These are phyloP conservation scores for Andrena marginata DNA, from an alignment of 2,888 invertebrate species.

Conservation along the genomic window DNA sequence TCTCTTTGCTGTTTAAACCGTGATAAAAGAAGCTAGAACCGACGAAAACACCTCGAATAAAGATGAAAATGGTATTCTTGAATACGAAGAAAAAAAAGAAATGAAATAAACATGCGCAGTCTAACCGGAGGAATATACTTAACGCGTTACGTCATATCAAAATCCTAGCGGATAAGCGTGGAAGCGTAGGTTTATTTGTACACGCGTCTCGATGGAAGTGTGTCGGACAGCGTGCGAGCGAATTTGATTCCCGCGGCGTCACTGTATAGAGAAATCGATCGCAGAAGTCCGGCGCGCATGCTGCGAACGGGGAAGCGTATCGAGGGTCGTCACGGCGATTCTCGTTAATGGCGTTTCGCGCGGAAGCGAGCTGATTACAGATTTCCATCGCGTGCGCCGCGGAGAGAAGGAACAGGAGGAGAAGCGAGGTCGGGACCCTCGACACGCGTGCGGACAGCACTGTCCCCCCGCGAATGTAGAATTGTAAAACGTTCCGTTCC, in stretches of 20 bases:
- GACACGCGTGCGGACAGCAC: not conserved
- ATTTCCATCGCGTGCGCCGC: not conserved
- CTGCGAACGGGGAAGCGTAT: slow-evolving; percentile 11
- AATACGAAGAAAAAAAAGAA: slow-evolving; percentile 47
- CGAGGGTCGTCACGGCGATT: slow-evolving; percentile 11
- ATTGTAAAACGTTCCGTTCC: not conserved
- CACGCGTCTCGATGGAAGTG: slow-evolving; percentile 32
- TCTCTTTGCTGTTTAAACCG: slow-evolving; percentile 65
- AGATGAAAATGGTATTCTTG: slow-evolving; percentile 60
- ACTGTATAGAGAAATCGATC: slow-evolving; percentile 26
- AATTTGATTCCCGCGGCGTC: slow-evolving; percentile 29
- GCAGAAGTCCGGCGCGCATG: slow-evolving; percentile 25
- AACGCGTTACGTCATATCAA: slow-evolving; percentile 68
- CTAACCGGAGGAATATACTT: slow-evolving; percentile 56
- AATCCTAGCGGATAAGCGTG: slow-evolving; percentile 65
- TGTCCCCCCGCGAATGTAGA: not conserved
- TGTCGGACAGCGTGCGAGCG: slow-evolving; percentile 21
- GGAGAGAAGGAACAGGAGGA: not conserved
- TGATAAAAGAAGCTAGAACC: not conserved
- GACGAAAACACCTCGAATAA: slow-evolving; percentile 41
- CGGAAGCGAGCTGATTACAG: not conserved
- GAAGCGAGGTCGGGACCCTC: not conserved
- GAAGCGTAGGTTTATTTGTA: slow-evolving; percentile 55
- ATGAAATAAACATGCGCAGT: slow-evolving; percentile 43
- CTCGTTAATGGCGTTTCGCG: not conserved